Evolutionary conservation across 2,797 vertebrate species (phyloP), one percentile per base, ranked within the genome.

Genomic region (Vireo griseus): DNA sequence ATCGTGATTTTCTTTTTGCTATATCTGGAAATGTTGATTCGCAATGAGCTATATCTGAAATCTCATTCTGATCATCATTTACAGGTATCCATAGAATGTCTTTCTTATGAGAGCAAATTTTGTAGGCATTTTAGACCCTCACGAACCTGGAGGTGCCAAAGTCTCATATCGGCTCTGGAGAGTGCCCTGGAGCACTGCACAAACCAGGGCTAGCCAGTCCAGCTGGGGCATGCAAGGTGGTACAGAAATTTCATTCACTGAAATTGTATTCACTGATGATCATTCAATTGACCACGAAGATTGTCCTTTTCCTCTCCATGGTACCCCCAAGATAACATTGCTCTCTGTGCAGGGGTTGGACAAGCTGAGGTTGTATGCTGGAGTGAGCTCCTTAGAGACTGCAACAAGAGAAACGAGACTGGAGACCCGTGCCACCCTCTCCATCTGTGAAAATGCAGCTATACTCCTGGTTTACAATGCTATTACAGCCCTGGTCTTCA

Each of bases 141-240:
- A 16, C 14, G 21, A 52, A 17, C 24, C 14, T 66, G 58, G 39
- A 66, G 14, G 8, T 51, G 18, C 33, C n/a, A 61, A 74, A 54
- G 8, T 69, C 25, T 59, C 0, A 0, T 26, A 9, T 2, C 21
- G 35, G 26, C 18, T 57, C 20, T 26, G 33, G 9, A 48, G 16
- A 61, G 10, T 28, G 15, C 5, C 28, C 57, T 45, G 52, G 31
- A 57, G 24, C 7, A 5, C 50, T 15, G 11, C 20, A 28, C 14
- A 40, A 35, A 57, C 6, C 47, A 59, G 26, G 40, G 6, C 29
- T 59, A 71, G 8, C 8, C 45, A 44, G 28, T 37, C 13, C 35
- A 61, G 26, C 26, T 72, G 58, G 40, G 24, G 4, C 19, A 13
- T 31, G n/a, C 7, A 57, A 59, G 10, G 29, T 37, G 19, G 3